Base-by-base conservation (phyloP, 2,888 invertebrate genomes). In the Zootermopsis nevadensis region DNA sequence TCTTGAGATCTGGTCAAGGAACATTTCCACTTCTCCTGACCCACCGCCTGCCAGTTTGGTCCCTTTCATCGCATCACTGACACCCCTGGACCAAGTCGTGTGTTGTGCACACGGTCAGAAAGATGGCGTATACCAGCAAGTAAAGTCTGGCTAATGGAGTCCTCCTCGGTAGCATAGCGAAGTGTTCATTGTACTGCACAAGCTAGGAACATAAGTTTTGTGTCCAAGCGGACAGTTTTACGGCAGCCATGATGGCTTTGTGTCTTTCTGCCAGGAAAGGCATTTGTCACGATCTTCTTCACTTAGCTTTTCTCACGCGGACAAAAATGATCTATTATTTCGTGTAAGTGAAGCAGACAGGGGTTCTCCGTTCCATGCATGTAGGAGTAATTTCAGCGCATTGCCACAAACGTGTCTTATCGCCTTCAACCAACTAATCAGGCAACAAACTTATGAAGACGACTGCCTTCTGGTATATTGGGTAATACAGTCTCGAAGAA, bases 161-260 rank as follows among this genome's bases (percentile, higher is more conserved):
- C 15, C 24, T 74, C 33, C 69, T 74, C 38, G 24, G 74, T 74
- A 74, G 74, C 74, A n/a, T 74, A n/a, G 74, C 74, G 74, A 74
- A 74, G 33, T n/a, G 8, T 15, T 1, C 31, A 30, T 33, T 69
- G 30, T 69, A n/a, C n/a, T n/a, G 27, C 33, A 22, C 22, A 33
- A n/a, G 38, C n/a, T 22, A 3, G 35, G 74, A n/a, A 33, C 7
- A 74, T 38, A 74, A 74, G 74, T 42, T 74, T 74, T 74, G 42
- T 74, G n/a, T 74, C n/a, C 22, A 19, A 15, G 6, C 33, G 42
- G 38, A 74, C 74, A 74, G 74, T 74, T 74, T 74, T 74, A 74
- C 74, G n/a, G 33, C 74, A 27, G n/a, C 7, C 60, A 60, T 27
- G 60, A 60, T n/a, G 60, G 27, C 19, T 19, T 48, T 48, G 48